Evolutionary conservation across 2,113 vertebrate species (phyloP), one percentile per base, ranked within the genome.

Genomic region (Salvelinus fontinalis): DNA sequence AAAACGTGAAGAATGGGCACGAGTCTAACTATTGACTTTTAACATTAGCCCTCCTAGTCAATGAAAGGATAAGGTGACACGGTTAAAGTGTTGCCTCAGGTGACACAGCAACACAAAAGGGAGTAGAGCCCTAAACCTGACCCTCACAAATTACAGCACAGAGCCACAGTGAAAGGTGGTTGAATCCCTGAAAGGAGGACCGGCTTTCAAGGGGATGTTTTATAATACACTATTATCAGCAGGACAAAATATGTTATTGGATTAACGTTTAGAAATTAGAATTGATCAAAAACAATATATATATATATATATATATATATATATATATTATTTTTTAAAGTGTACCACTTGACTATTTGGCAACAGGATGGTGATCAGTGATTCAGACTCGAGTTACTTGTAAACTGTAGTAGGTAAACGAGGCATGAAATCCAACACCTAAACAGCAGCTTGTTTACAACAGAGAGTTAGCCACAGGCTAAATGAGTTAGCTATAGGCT

Each of bases 91-190:
- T 49, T 22, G 77, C 81, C 81, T 74, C 22, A 59, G 77, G 81
- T 65, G 65, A 67, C 77, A 67, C 70, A 39, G 39, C 34, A 75
- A 70, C 51, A 67, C 67, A 80, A 79, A 79, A 80, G n/a, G 59
- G 59, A 8, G 8, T 11, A 44, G 59, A 22, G 59, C n/a, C 59
- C 20, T 24, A 62, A 62, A 72, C 54, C 67, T 60, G 71, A 79
- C 71, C 81, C 77, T 74, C 81, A 77, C 77, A 74, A 76, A 83
- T 79, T 76, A 83, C 70, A 49, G 66, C 78, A 68, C 20, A 67
- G 39, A 44, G 71, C 27, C 29, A 29, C 26, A 48, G 62, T 54
- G 76, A 68, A 12, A 20, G 29, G 24, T 2, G n/a, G 22, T 2
- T 16, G 12, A 54, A 7, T 51, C 57, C 16, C 14, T 31, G 11